A percentile compares a stretch with the other conserved stretches of the same genome.
Conservation (phyloP, 2,113 vertebrate genomes). For the Vulpes lagopus region DNA sequence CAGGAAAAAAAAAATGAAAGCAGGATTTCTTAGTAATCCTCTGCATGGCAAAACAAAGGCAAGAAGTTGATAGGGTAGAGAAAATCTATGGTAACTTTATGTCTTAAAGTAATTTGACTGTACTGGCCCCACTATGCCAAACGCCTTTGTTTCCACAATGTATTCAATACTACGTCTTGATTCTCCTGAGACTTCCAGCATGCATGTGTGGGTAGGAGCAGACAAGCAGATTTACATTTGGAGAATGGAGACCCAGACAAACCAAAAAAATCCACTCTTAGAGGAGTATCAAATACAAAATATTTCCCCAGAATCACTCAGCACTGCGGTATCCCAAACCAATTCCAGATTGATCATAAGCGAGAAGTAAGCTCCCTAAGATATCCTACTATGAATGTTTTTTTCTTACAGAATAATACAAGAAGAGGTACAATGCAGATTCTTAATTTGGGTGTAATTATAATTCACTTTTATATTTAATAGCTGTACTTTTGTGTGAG, state of each 20-base stretch:
- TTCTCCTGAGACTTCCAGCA: conserved; percentile 24
- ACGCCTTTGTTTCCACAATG: not conserved
- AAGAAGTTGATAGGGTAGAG: not conserved
- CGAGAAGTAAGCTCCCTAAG: conserved; percentile 60
- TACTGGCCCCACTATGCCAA: not conserved
- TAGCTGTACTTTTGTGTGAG: conserved; percentile 68
- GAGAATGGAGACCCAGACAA: not conserved
- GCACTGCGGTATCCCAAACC: conserved; percentile 60
- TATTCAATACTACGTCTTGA: not conserved
- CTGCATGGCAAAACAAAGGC: conserved; percentile 24
- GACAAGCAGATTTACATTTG: not conserved
- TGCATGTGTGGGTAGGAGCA: not conserved
- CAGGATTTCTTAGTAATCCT: not conserved
- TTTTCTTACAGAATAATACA: conserved; percentile 68
- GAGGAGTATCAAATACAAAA: conserved; percentile 64
- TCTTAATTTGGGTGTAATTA: conserved; percentile 59
- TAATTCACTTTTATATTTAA: conserved; percentile 81
- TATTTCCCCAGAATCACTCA: conserved; percentile 70
- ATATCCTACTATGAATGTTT: conserved; percentile 62
- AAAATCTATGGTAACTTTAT: not conserved
- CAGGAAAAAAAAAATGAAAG: not conserved
- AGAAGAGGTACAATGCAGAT: conserved; percentile 58
- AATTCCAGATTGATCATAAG: conserved; percentile 41
- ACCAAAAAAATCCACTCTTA: conserved; percentile 60
- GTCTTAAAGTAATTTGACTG: not conserved